phyloP scores from a whole-genome alignment of 2,113 vertebrate species.

The Campylomormyrus numenius region DNA sequence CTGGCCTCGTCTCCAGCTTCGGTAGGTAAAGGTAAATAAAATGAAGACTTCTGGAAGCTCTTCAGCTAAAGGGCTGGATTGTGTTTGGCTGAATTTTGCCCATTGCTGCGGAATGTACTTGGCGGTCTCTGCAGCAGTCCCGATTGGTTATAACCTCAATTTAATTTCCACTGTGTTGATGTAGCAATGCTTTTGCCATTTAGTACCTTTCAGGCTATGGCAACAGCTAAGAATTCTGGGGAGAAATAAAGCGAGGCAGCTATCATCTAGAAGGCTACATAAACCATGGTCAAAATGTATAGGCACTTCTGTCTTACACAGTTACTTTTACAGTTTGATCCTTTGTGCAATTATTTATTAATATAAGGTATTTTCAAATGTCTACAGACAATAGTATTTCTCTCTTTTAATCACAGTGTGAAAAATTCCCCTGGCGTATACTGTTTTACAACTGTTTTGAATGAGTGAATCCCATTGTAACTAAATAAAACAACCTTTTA shows the following conservation, averaged over 20 bases:
- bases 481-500: not conserved
- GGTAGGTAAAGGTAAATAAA: conserved; percentile 31
- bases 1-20: conserved; percentile 22
- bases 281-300: conserved; percentile 9
- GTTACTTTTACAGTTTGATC: conserved; percentile 29
- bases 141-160: not conserved
- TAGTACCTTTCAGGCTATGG: not conserved
- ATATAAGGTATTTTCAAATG: conserved; percentile 28
- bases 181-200: conserved; percentile 21
- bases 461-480: not conserved
- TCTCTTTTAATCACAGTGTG: not conserved
- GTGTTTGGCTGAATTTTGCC: conserved; percentile 27
- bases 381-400: not conserved
- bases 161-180: conserved; percentile 27
- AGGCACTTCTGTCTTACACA: conserved; percentile 35
- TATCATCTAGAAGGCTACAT: not conserved
- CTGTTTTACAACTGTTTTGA: not conserved
- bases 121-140: not conserved
- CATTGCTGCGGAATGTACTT: conserved; percentile 13
- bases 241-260: conserved; percentile 23
- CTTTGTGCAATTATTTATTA: conserved; percentile 11
- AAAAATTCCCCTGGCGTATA: not conserved
- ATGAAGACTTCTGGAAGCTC: conserved; percentile 14
- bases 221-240: conserved; percentile 16
- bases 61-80: conserved; percentile 22